Conservation (phyloP, 2,888 invertebrate species). For the Eupeodes luniger region DNA sequence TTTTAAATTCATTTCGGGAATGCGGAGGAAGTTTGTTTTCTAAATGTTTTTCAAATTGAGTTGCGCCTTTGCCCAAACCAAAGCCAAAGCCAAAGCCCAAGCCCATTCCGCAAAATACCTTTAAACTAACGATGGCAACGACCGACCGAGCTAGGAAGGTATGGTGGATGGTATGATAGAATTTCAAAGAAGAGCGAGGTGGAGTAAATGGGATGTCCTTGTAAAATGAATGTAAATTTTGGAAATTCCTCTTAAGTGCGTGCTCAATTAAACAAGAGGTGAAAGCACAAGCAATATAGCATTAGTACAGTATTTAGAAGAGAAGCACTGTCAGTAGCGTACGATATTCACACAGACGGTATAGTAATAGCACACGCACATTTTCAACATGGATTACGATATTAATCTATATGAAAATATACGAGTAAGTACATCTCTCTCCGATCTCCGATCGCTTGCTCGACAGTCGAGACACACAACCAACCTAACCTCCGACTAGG, state of each 20-base stretch:
- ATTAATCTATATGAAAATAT: conserved; percentile 51
- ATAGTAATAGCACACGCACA: conserved; percentile 58
- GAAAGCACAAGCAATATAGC: conserved; percentile 55
- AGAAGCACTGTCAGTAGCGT: neutral
- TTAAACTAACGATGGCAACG: neutral
- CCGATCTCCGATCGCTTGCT: neutral
- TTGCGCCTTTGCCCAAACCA: neutral
- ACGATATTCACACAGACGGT: too few species aligned
- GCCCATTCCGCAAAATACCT: conserved; percentile 3
- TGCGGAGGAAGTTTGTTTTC: conserved; percentile 17
- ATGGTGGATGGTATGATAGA: neutral
- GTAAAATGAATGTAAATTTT: conserved; percentile 62
- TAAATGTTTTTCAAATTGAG: conserved; percentile 26
- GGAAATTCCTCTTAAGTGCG: conserved; percentile 73
- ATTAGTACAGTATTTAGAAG: neutral
- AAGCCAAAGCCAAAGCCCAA: neutral
- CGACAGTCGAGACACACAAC: neutral
- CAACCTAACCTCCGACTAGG: too few species aligned
- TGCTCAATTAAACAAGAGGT: conserved; percentile 72
- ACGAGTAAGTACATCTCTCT: neutral
- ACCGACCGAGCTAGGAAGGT: too few species aligned
- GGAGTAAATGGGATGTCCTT: conserved; percentile 9
- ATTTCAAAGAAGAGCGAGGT: neutral
- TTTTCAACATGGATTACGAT: conserved; percentile 71
- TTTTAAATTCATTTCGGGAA: conserved; percentile 68